Conservation (phyloP, 92 coral and sea anemone species). For the Porites cylindrica region DNA sequence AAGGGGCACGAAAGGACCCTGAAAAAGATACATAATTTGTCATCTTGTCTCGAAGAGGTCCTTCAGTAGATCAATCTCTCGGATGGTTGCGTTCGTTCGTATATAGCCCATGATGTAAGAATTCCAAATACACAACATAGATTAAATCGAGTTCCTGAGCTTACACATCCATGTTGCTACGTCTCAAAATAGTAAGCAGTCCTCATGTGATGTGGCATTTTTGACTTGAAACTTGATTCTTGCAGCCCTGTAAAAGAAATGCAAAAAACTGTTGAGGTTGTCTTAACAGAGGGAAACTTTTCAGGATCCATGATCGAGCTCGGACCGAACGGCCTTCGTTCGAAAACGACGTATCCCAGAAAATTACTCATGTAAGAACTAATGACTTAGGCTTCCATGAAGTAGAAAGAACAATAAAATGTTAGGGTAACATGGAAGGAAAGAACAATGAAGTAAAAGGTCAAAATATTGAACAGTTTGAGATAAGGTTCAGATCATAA, state of each 20-base stretch:
- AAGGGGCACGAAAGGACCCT: slow-evolving; percentile 25
- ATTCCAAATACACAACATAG: slow-evolving; percentile 45
- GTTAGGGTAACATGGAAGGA: neutral
- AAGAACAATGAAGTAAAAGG: neutral
- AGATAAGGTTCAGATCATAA: neutral
- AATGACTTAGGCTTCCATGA: neutral
- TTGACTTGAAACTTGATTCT: neutral
- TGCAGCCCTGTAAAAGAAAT: neutral
- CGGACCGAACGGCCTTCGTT: neutral
- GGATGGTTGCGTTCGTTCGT: slow-evolving; percentile 41
- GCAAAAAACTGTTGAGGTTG: neutral
- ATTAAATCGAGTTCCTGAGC: slow-evolving; percentile 27
- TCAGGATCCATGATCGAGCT: too few relatives aligned
- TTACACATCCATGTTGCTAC: slow-evolving; percentile 17
- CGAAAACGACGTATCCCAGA: neutral
- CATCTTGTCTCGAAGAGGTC: slow-evolving; percentile 36
- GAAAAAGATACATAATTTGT: slow-evolving; percentile 31
- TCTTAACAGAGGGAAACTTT: neutral
- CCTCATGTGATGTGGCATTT: neutral
- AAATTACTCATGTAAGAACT: neutral
- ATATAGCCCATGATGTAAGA: slow-evolving; percentile 76
- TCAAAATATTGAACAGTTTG: neutral
- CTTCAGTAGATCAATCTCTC: slow-evolving; percentile 5
- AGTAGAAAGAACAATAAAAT: neutral
- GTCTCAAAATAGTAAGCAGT: slow-evolving; percentile 26